Percentiles rank a stretch among this genome's conserved stretches.
phyloP scores from a whole-genome alignment of 2,113 vertebrate genomes.

The Camelus bactrianus region DNA sequence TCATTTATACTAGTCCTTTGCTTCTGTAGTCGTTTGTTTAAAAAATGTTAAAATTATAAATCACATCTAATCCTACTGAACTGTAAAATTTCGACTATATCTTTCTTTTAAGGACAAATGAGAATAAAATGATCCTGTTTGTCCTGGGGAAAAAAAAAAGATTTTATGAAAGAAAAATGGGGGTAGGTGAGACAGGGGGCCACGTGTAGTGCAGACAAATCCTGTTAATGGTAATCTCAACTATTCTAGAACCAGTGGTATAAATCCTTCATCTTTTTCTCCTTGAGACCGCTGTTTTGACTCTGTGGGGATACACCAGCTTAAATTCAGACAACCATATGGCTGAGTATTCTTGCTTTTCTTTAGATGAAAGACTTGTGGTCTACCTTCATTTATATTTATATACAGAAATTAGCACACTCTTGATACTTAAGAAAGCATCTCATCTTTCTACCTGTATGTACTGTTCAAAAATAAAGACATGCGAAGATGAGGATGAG shows the following conservation, averaged over 20 bases:
- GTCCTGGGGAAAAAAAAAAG: not conserved
- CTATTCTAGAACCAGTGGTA: not conserved
- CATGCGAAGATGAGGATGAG: not conserved
- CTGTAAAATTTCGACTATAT: slow-evolving; percentile 69
- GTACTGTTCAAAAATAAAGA: not conserved
- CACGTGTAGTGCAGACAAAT: not conserved
- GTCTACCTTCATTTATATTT: not conserved
- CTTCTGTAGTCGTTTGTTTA: slow-evolving; percentile 52
- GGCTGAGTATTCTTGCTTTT: not conserved
- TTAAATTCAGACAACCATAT: not conserved
- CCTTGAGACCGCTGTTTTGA: not conserved
- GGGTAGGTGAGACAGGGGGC: no score
- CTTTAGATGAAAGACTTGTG: not conserved
- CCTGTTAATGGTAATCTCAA: not conserved
- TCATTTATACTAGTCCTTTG: slow-evolving; percentile 38
- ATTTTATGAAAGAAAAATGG: no score
- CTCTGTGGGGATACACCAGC: not conserved
- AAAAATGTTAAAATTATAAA: slow-evolving; percentile 60
- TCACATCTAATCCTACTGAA: slow-evolving; percentile 41
- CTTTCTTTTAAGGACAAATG: slow-evolving; percentile 65
- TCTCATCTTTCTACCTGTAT: no score
- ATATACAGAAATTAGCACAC: not conserved
- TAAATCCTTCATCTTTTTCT: not conserved
- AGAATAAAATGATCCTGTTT: slow-evolving; percentile 73
- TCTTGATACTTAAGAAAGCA: not conserved